phyloP scores from a whole-genome alignment of 2,797 vertebrate genomes.

The Psittacula echo region DNA sequence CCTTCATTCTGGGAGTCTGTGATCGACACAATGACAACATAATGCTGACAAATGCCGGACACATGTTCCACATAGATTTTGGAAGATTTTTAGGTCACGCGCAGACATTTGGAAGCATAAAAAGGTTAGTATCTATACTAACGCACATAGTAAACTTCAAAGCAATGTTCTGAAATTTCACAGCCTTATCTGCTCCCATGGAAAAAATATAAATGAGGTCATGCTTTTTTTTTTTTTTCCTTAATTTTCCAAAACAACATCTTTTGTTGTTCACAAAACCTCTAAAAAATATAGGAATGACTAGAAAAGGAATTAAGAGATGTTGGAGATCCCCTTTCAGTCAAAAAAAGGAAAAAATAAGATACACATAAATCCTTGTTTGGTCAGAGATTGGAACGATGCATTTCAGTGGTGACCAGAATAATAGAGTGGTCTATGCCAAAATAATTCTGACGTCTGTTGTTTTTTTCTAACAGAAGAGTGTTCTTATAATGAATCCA shows the following conservation, averaged over 20 bases:
- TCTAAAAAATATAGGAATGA: neutral
- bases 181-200: neutral
- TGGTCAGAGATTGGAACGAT: neutral
- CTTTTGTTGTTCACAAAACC: neutral
- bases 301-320: neutral
- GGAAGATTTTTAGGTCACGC: constrained; percentile 79
- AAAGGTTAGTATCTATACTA: constrained; percentile 71
- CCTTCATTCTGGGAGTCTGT: constrained; percentile 81
- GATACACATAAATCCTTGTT: neutral
- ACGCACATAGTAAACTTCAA: neutral
- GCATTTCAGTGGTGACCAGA: neutral
- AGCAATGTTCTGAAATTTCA: neutral
- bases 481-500: neutral
- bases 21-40: constrained; percentile 81
- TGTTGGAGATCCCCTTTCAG: neutral
- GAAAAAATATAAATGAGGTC: neutral
- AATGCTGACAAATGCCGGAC: constrained; percentile 77
- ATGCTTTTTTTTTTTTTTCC: neutral
- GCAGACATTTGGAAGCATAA: constrained; percentile 79
- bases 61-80: constrained; percentile 82
- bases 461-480: neutral
- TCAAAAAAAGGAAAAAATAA: neutral
- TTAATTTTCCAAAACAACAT: neutral
- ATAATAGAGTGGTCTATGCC: neutral
- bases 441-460: neutral